Evolutionary conservation across 2,888 invertebrate species (phyloP), one percentile per base, ranked within the genome.

Genomic region (Dromius quadrimaculatus): DNA sequence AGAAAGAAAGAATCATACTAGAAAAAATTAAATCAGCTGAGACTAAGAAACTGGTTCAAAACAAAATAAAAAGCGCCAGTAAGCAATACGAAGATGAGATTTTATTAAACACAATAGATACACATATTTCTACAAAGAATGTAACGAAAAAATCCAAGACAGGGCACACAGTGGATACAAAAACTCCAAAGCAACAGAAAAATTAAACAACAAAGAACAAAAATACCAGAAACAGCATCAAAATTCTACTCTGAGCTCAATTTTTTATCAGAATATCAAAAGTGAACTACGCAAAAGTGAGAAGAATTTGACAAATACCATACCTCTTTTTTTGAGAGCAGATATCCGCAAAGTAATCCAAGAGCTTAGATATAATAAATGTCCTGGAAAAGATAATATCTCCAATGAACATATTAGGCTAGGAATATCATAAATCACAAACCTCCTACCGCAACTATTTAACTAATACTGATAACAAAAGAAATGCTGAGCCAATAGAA

Each of bases 11-110:
- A 41, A 17, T 6, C 3, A 2, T 17, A 43, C 13, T 22, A 64
- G 47, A 47, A 13, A 45, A 64, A 47, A 64, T 45, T 20, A 2
- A 64, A 64, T 28, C 47, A 28, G 38, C 15, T 3, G 64, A 64
- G 17, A 22, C 20, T 2, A 19, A 32, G 2, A 64, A 43, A 23
- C 13, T 43, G 11, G 23, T 64, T 47, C 19, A 47, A 20, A 45
- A 64, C n/a, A 2, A 47, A 2, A 64, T 64, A 45, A 64, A 20
- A 20, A 64, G 11, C 4, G 62, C 38, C 15, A 19, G 11, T 9
- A 36, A 41, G 38, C 13, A 17, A 36, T 41, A 62, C 28, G 28
- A 36, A 22, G 15, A 13, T 4, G 15, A 47, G 15, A 62, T 41
- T 15, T 41, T 62, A 43, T 8, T 11, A 38, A 15, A 15, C 8